These are phyloP conservation scores for Semaprochilodus insignis DNA, from an alignment of 2,797 vertebrate genomes.

Conservation along the genomic window DNA sequence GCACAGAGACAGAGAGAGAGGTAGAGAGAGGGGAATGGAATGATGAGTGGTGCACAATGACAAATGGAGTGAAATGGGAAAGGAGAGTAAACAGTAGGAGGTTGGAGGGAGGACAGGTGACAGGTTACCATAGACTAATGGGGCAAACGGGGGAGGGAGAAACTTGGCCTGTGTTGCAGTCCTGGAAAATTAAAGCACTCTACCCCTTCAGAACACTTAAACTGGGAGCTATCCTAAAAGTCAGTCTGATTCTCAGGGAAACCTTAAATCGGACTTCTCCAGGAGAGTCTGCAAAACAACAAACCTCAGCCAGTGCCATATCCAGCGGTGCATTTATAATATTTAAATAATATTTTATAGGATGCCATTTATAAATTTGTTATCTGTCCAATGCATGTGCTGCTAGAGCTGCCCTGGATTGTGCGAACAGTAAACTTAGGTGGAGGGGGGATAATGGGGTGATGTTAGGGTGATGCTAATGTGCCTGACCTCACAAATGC, in stretches of 20 bases:
- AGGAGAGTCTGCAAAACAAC: background rate
- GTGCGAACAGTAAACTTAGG: no score
- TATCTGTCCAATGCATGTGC: no score
- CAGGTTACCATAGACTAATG: slow-evolving; percentile 28
- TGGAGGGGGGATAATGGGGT: no score
- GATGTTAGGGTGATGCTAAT: no score
- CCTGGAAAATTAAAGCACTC: background rate
- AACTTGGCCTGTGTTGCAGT: background rate
- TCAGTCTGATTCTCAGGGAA: background rate
- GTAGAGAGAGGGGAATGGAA: background rate
- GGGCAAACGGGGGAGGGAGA: background rate
- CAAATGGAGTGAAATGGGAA: slow-evolving; percentile 9
- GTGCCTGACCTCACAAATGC: no score
- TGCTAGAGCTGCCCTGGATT: no score
- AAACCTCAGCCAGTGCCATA: background rate
- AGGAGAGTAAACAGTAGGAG: slow-evolving; percentile 34
- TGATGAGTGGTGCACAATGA: background rate
- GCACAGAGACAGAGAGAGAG: background rate
- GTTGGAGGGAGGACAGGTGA: slow-evolving; percentile 12
- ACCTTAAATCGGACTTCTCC: background rate
- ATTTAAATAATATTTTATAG: no score
- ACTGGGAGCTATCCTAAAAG: background rate
- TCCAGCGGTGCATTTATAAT: no score
- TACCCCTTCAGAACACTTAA: background rate
- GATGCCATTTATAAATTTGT: no score